Base-by-base conservation (phyloP, 2,797 vertebrate species). In the Lutjanus argentimaculatus region DNA sequence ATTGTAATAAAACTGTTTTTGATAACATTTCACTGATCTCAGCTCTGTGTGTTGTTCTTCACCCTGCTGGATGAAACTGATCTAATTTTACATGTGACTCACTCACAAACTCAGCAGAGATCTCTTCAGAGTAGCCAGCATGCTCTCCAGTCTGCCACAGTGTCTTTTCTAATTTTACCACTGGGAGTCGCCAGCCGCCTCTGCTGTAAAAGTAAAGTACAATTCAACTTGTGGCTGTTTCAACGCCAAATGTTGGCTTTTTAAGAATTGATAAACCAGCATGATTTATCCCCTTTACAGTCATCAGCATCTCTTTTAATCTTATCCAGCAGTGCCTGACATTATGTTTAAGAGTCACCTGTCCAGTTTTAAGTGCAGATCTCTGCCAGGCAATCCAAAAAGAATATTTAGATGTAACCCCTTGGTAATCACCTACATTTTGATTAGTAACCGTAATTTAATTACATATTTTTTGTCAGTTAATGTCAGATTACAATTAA, bases 1-100 rank as follows among this genome's bases (percentile, higher is more conserved):
- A 78, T 64, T 77, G 51, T 58, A 77, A 84, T 88, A 90, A 87
- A 90, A 72, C 4, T 8, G 30, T 48, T 59, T 84, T 79, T 73
- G 14, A 76, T 65, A 67, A 74, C 1, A 4, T 80, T 46, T 62
- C 21, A 67, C 2, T 5, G 13, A 36, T 14, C 17, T 21, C 46
- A 16, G 43, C 0, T 75, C 17, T 51, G 16, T 30, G 7, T 52
- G 13, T 71, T 16, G 9, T 83, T 75, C 15, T 77, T 75, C 25
- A 48, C 8, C 2, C 9, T 25, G 15, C 30, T 72, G 42, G 6
- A 36, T 4, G 13, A 36, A 65, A 75, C 19, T 52, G 7, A 1
- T 9, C 36, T 52, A 0, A 0, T 72, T 48, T 51, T 19, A 53
- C 40, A 10, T 36, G 3, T 49, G 13, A 57, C 14, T 67, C 62